Base-by-base conservation (phyloP, 1,140 invertebrate species). In the Ridgeia piscesae region DNA sequence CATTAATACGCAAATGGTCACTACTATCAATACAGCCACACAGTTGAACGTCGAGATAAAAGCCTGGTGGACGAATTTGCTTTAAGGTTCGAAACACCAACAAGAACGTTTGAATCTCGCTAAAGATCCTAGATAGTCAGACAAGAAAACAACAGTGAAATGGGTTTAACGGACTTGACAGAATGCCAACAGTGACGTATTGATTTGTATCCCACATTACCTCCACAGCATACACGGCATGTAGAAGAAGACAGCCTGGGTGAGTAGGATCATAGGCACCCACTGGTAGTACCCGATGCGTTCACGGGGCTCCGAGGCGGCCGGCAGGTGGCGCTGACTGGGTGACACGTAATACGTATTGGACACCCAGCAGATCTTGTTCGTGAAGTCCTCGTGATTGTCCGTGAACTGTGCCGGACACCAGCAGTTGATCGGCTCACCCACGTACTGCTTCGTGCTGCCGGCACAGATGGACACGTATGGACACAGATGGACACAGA, bases 371-470 rank as follows among this genome's bases (percentile, higher is more conserved):
- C 89, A 90, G 34, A 90, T 90, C n/a, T 90, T 90, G 35, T 90
- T 90, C 34, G 89, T 90, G 89, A 90, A 90, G n/a, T 90, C 89
- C 89, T 90, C 89, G 89, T 90, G 89, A 94, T 34, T 96, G 31
- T 94, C 95, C 90, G 94, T 96, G 93, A 96, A 96, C 93, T 96
- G 95, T 14, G 95, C 95, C 1, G 96, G 96, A 77, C 94, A 94
- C 96, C 96, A 96, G 94, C 96, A 96, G 35, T 95, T 94, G 50
- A 96, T 96, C 8, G 96, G 96, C 93, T 96, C 95, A 91, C 98
- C 96, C 50, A 97, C 96, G 94, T 97, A 97, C 93, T 97, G 96
- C 34, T 95, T 95, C 35, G 96, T 96, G n/a, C 98, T 99, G 58
- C 27, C 58, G 58, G 14, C 58, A 77, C 17, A 77, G 27, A 8